These are phyloP conservation scores for Alligator mississippiensis DNA, from an alignment of 2,113 vertebrate species.

Conservation along the genomic window DNA sequence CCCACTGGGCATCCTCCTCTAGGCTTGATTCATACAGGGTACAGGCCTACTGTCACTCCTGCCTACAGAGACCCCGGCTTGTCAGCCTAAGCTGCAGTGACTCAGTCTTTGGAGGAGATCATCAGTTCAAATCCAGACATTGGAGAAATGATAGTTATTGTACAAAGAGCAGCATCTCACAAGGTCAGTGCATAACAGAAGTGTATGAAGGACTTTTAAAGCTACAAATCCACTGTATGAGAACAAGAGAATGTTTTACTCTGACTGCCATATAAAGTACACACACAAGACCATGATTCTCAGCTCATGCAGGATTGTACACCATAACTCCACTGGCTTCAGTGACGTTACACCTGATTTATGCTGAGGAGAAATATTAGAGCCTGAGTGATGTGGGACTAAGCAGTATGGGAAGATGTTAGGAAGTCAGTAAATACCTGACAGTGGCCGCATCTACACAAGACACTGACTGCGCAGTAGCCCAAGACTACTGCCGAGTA, in stretches of 20 bases:
- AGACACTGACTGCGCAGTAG: too few species aligned
- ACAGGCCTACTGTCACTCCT: neutral
- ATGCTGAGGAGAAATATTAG: neutral
- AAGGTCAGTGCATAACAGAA: neutral
- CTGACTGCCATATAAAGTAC: neutral
- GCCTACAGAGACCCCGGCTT: neutral
- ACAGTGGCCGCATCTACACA: neutral
- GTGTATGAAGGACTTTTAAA: neutral
- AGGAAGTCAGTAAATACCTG: neutral
- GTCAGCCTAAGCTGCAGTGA: neutral
- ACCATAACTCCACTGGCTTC: neutral
- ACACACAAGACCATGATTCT: neutral
- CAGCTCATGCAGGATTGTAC: neutral
- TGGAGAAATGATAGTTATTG: neutral
- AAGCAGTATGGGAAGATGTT: neutral
- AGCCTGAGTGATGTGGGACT: neutral
- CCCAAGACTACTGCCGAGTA: too few species aligned
- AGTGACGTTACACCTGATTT: neutral
- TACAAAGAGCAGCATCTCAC: neutral
- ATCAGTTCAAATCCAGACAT: neutral
- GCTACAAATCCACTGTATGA: neutral
- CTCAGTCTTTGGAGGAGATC: neutral
- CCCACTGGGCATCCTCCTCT: neutral
- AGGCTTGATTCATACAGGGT: neutral
- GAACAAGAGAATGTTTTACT: neutral